phyloP scores from a whole-genome alignment of 2,888 invertebrate genomes.

The Drosophila pseudotalamancana region DNA sequence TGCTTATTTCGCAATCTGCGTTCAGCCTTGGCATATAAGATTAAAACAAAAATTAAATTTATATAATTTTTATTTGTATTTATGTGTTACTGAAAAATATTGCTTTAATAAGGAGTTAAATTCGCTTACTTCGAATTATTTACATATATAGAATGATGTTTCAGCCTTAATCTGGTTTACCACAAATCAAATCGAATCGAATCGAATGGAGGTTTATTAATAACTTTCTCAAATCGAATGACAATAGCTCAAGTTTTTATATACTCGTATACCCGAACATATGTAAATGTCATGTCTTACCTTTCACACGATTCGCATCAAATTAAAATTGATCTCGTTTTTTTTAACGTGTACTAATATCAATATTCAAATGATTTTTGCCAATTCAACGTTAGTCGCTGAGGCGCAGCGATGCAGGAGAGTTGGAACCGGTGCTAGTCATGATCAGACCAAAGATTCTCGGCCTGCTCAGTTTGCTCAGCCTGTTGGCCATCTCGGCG shows the following conservation, averaged over 20 bases:
- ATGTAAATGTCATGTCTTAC: background rate
- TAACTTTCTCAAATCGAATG: too few relatives aligned
- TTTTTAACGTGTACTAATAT: background rate
- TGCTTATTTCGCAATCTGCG: too few relatives aligned
- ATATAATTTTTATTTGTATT: too few relatives aligned
- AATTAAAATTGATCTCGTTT: conserved; percentile 5
- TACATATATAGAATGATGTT: too few relatives aligned
- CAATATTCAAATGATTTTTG: background rate
- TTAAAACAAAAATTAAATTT: too few relatives aligned
- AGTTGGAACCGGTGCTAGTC: conserved; percentile 9
- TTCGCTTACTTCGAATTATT: too few relatives aligned
- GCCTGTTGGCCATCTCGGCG: conserved; percentile 8
- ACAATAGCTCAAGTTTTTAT: background rate
- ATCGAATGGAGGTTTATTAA: background rate
- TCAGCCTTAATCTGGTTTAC: too few relatives aligned
- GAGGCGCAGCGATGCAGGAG: conserved; percentile 9
- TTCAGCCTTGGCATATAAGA: too few relatives aligned
- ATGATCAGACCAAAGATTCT: conserved; percentile 2
- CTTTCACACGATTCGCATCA: background rate
- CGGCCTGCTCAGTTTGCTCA: conserved; percentile 15
- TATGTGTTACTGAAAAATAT: too few relatives aligned
- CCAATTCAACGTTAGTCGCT: conserved; percentile 6
- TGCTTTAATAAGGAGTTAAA: too few relatives aligned
- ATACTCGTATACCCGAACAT: too few relatives aligned
- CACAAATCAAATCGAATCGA: too few relatives aligned